Base-by-base conservation (phyloP, 2,113 vertebrate species). In the Aegithalos caudatus region DNA sequence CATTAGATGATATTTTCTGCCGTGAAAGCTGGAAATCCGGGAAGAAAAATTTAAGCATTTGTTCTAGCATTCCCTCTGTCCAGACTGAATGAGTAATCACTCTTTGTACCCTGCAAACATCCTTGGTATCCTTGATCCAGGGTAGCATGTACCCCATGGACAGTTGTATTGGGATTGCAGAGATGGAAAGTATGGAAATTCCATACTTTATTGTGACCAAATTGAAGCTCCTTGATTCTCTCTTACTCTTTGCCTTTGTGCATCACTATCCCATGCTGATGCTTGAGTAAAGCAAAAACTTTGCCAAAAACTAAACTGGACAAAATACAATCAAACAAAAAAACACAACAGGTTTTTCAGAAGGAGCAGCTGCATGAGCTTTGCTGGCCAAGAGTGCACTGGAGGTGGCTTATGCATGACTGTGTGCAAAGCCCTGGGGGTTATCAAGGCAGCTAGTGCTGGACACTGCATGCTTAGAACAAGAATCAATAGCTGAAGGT, bases 211-310 rank as follows among this genome's bases (percentile, higher is more conserved):
- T 31, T 51, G 8, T 51, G 24, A n/a, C 78, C 58, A 87, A 71
- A 60, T 4, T 1, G 0, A 37, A 48, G 27, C 3, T 89, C 44
- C 14, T 10, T 11, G 4, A 1, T 18, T 58, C 37, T 35, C 19
- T 50, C n/a, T 58, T 64, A 64, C 15, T 7, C 12, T 66, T 42
- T 78, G 42, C 31, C 53, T 18, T 31, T 73, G 17, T 53, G 40
- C 44, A 61, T 69, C 28, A 17, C 40, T 12, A 9, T 76, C 24
- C 25, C 42, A 31, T 28, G 38, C 6, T 67, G 64, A 67, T 74
- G 21, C 35, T 62, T 79, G 48, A 69, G 51, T 7, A 47, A 50
- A 82, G 33, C 33, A n/a, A n/a, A n/a, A n/a, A n/a, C n/a, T n/a
- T 71, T 0, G 0, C 7, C 23, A 69, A 73, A 76, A 92, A 23